A percentile compares a stretch with the other conserved stretches of the same genome.
Evolutionary conservation across 1,140 invertebrate genomes (phyloP).

Genomic region (Aphidius ervi): DNA sequence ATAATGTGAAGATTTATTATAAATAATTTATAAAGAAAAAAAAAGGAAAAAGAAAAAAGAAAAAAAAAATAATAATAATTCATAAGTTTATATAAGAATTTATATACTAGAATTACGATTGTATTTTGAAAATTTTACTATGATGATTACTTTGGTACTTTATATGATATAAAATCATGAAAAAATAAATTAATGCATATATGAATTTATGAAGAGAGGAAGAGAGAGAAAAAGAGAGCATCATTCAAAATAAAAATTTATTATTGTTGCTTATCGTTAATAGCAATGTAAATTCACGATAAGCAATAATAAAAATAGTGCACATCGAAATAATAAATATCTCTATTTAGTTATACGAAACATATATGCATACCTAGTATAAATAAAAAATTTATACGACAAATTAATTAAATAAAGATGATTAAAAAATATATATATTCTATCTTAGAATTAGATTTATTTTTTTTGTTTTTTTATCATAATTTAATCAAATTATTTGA

Average conservation of each 20-base stretch:
- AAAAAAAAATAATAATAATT: conserved; percentile 53
- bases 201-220: background rate
- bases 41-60: conserved; percentile 20
- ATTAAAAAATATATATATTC: conserved; percentile 35
- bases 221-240: background rate
- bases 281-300: no score
- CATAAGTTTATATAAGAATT: conserved; percentile 50
- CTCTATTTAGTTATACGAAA: conserved; percentile 49
- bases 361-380: conserved; percentile 51
- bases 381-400: conserved; percentile 48
- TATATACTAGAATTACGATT: conserved; percentile 51
- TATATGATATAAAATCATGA: conserved; percentile 34
- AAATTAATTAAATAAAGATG: conserved; percentile 33
- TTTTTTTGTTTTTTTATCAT: conserved; percentile 36
- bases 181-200: conserved; percentile 12
- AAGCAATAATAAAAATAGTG: background rate
- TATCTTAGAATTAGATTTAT: conserved; percentile 53
- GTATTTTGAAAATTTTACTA: conserved; percentile 56
- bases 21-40: conserved; percentile 49
- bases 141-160: conserved; percentile 37
- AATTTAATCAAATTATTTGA: background rate
- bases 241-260: background rate
- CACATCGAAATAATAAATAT: conserved; percentile 38
- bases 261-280: background rate
- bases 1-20: conserved; percentile 49